Evolutionary conservation across 2,888 invertebrate genomes (phyloP).

Genomic region (Agrypnus murinus): DNA sequence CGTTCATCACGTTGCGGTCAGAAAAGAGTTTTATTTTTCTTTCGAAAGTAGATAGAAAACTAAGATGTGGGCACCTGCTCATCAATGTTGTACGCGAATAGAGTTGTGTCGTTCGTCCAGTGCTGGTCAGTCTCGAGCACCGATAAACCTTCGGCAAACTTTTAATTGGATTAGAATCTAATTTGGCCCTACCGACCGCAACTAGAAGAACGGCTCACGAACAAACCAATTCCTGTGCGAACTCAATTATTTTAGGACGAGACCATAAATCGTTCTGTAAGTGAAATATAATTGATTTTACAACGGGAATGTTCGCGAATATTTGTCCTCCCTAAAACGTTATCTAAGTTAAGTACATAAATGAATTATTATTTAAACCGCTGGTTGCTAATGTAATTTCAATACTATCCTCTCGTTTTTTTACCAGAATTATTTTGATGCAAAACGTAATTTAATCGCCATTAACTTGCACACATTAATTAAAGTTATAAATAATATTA

Average conservation of each 20-base stretch:
- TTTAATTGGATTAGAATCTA: constrained; percentile 73
- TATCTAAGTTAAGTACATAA: background rate
- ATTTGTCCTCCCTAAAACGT: constrained; percentile 20
- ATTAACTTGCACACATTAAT: too few relatives aligned
- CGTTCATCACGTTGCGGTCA: constrained; percentile 40
- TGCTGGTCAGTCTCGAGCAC: constrained; percentile 59
- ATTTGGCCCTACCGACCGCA: constrained; percentile 71
- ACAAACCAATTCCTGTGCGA: constrained; percentile 67
- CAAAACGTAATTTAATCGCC: too few relatives aligned
- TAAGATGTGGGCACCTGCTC: constrained; percentile 61
- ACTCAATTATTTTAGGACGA: constrained; percentile 57
- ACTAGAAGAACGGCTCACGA: constrained; percentile 62
- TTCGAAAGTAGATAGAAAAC: constrained; percentile 53
- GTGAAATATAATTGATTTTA: constrained; percentile 51
- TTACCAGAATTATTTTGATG: too few relatives aligned
- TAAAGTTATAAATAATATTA: too few relatives aligned
- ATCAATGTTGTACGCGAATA: constrained; percentile 65
- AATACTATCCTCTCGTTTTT: too few relatives aligned
- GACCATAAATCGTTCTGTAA: constrained; percentile 52
- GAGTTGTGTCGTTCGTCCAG: constrained; percentile 57
- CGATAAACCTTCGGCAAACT: constrained; percentile 68
- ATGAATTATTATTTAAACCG: background rate
- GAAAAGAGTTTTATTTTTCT: constrained; percentile 61
- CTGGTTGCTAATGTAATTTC: background rate
- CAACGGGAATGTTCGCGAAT: constrained; percentile 32